phyloP scores from a whole-genome alignment of 2,113 vertebrate species.

The Nothobranchius kuhntae region DNA sequence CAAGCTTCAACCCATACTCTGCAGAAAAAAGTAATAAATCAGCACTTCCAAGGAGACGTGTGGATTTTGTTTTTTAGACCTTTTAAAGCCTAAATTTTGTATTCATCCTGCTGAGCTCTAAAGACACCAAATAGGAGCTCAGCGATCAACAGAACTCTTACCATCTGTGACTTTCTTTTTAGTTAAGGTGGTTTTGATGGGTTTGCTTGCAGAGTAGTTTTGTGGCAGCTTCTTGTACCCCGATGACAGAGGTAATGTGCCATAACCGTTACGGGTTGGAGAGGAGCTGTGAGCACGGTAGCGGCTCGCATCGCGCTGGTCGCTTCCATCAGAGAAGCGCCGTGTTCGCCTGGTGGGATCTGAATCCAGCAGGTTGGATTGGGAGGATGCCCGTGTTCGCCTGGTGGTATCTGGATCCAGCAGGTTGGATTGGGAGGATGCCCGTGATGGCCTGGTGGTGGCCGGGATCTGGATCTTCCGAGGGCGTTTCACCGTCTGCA shows the following conservation, averaged over 20 bases:
- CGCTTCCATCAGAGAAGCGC: slow-evolving; percentile 85
- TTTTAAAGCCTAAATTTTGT: background rate
- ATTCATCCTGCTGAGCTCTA: background rate
- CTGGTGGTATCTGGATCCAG: slow-evolving; percentile 61
- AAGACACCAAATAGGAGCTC: background rate
- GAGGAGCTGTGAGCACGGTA: slow-evolving; percentile 70
- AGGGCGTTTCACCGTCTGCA: slow-evolving; percentile 89
- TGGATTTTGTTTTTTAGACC: background rate
- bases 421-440: slow-evolving; percentile 64
- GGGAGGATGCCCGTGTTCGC: slow-evolving; percentile 50
- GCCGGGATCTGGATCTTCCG: slow-evolving; percentile 85
- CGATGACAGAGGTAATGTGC: slow-evolving; percentile 81
- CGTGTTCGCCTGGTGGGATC: slow-evolving; percentile 42
- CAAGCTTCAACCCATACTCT: slow-evolving; percentile 97
- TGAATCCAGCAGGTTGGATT: slow-evolving; percentile 69
- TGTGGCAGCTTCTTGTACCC: slow-evolving; percentile 87
- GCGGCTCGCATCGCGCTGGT: slow-evolving; percentile 47
- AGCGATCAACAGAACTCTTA: slow-evolving; percentile 60
- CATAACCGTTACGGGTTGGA: slow-evolving; percentile 70
- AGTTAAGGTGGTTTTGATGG: slow-evolving; percentile 84
- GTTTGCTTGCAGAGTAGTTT: slow-evolving; percentile 74
- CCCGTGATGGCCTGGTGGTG: slow-evolving; percentile 56
- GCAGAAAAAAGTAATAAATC: slow-evolving; percentile 22
- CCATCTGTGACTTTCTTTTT: slow-evolving; percentile 86
- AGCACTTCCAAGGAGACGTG: background rate